phyloP scores from a whole-genome alignment of 2,113 vertebrate species.

The Chionodraco myersi region DNA sequence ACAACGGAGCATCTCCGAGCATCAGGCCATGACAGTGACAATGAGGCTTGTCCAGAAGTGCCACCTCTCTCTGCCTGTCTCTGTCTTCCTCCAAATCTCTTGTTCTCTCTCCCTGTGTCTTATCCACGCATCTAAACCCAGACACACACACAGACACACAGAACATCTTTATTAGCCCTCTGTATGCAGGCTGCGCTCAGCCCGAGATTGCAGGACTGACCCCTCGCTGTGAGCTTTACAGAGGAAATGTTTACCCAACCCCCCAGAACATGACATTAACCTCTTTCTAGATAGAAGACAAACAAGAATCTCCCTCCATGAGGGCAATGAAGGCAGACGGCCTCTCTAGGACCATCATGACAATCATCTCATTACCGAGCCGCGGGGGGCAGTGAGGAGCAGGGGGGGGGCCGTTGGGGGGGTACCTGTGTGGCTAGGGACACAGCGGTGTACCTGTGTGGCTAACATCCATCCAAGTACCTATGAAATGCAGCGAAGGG shows the following conservation, averaged over 20 bases:
- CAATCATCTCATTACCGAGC: slow-evolving; percentile 78
- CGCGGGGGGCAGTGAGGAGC: slow-evolving; percentile 53
- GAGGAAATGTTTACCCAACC: slow-evolving; percentile 78
- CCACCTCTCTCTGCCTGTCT: slow-evolving; percentile 57
- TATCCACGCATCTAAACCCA: slow-evolving; percentile 13
- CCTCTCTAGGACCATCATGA: slow-evolving; percentile 70
- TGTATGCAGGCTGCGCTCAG: slow-evolving; percentile 70
- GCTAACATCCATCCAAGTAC: slow-evolving; percentile 64
- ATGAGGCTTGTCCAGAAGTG: slow-evolving; percentile 73
- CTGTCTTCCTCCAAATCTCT: slow-evolving; percentile 30
- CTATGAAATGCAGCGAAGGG: slow-evolving; percentile 58
- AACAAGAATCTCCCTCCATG: slow-evolving; percentile 69
- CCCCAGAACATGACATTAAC: slow-evolving; percentile 77
- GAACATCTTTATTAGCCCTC: slow-evolving; percentile 76
- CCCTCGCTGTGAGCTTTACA: slow-evolving; percentile 74
- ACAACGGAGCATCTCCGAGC: slow-evolving; percentile 62
- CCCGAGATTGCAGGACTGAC: slow-evolving; percentile 77
- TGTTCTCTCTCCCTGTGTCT: slow-evolving; percentile 20
- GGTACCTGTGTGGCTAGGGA: too few relatives aligned
- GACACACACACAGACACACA: slow-evolving; percentile 48
- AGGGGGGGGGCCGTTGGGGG: slow-evolving; percentile 53
- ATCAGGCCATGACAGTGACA: slow-evolving; percentile 69
- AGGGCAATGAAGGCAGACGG: slow-evolving; percentile 72
- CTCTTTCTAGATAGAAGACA: slow-evolving; percentile 76
- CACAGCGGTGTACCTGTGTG: slow-evolving; percentile 47